Evolutionary conservation across 2,113 vertebrate genomes (phyloP).

Genomic region (Cryptomyrus ogoouensis): DNA sequence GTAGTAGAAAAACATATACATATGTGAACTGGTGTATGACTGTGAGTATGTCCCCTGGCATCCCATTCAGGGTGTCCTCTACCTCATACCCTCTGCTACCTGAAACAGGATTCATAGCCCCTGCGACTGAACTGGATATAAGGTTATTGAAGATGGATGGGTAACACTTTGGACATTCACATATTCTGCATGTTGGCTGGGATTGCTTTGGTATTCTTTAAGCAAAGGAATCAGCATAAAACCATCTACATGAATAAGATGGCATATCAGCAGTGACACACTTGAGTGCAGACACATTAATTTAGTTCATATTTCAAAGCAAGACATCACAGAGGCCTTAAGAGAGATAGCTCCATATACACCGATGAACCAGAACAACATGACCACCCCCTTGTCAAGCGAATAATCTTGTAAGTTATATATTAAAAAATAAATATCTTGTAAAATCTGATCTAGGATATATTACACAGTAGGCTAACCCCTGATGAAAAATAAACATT

Average conservation of each 20-base stretch:
- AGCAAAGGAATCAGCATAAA: neutral
- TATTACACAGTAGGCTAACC: neutral
- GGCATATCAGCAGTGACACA: neutral
- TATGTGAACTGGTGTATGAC: too few relatives aligned
- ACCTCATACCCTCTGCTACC: neutral
- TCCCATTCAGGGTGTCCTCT: neutral
- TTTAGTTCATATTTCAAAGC: neutral
- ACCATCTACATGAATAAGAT: neutral
- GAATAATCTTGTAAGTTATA: neutral
- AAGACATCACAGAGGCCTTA: neutral
- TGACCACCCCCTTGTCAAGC: neutral
- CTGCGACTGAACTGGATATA: neutral
- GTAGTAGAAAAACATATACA: too few relatives aligned
- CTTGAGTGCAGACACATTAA: neutral
- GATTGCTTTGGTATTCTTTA: neutral
- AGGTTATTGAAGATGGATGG: neutral
- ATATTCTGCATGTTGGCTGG: neutral
- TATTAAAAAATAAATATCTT: too few relatives aligned
- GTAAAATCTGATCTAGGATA: neutral
- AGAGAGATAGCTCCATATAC: neutral
- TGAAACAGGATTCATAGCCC: neutral
- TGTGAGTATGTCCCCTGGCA: too few relatives aligned
- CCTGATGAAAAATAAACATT: too few relatives aligned
- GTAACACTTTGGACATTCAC: neutral
- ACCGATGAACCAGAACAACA: neutral